These are phyloP conservation scores for Drosophila antonietae DNA, from an alignment of 2,888 invertebrate genomes.

Conservation along the genomic window DNA sequence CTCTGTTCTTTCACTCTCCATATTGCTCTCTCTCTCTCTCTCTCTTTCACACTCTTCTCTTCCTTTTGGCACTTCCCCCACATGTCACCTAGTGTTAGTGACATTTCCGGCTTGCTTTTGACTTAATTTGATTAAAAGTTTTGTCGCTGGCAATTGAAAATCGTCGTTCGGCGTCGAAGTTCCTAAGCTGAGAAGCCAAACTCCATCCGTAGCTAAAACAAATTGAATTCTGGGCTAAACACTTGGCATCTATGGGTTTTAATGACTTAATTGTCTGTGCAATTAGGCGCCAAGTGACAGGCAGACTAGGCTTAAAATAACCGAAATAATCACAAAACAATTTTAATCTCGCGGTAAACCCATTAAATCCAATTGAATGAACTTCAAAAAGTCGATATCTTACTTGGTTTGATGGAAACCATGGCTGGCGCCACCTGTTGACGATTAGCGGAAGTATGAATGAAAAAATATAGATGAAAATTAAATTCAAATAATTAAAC, in stretches of 20 bases:
- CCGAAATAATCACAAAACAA: constrained; percentile 31
- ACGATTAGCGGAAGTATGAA: not conserved
- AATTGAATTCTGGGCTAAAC: constrained; percentile 48
- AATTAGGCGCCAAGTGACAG: constrained; percentile 62
- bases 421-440: constrained; percentile 21
- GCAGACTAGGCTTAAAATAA: constrained; percentile 10
- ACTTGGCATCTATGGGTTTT: constrained; percentile 28
- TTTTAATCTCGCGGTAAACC: constrained; percentile 27
- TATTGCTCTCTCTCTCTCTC: not conserved
- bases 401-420: not conserved
- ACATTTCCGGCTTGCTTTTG: constrained; percentile 67
- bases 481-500: not conserved
- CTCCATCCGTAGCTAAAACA: constrained; percentile 27
- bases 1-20: no score
- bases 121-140: constrained; percentile 80
- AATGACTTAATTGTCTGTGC: constrained; percentile 72
- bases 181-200: constrained; percentile 11
- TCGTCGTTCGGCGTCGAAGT: constrained; percentile 27
- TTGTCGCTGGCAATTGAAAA: constrained; percentile 46
- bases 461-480: not conserved
- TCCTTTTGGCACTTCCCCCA: constrained; percentile 16
- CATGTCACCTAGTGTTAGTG: constrained; percentile 73
- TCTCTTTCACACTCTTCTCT: not conserved
- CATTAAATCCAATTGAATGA: constrained; percentile 22
- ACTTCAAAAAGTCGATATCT: constrained; percentile 9